A percentile compares a stretch with the other conserved stretches of the same genome.
Conservation (phyloP, 1,140 invertebrate species). For the Drosophila subobscura region DNA sequence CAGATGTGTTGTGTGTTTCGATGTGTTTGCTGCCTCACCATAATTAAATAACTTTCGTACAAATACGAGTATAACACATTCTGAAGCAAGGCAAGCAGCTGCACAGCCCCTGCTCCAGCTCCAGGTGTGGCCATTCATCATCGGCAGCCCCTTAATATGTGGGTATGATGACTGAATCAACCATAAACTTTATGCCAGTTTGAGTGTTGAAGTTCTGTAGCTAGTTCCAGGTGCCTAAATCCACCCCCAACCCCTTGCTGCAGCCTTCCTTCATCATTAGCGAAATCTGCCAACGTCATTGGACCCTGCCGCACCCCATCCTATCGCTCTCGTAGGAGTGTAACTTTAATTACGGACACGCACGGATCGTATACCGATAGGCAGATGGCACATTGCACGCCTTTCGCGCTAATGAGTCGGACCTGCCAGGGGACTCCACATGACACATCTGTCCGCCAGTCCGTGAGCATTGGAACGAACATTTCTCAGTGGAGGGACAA, state of each 20-base stretch:
- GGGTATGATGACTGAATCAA: no score
- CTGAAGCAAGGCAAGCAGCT: constrained; percentile 6
- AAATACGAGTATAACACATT: constrained; percentile 35
- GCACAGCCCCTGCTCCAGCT: neutral
- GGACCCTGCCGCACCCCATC: constrained; percentile 1
- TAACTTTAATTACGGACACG: constrained; percentile 51
- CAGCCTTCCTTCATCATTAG: constrained; percentile 33
- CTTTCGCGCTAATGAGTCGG: constrained; percentile 50
- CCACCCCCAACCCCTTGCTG: neutral
- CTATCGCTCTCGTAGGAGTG: neutral
- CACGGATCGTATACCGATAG: constrained; percentile 43
- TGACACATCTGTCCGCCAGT: constrained; percentile 12
- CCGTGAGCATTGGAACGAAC: constrained; percentile 16
- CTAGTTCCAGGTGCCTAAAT: constrained; percentile 11
- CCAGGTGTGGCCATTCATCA: constrained; percentile 41
- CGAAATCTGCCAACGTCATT: constrained; percentile 56
- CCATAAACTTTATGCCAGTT: constrained; percentile 2
- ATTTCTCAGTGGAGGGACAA: constrained; percentile 15
- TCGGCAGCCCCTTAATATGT: neutral
- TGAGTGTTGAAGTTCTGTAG: constrained; percentile 22
- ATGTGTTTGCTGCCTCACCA: constrained; percentile 1
- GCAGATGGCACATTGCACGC: constrained; percentile 44
- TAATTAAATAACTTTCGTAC: constrained; percentile 39
- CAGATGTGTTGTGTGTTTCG: neutral
- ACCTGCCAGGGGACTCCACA: constrained; percentile 34